Percentiles rank a stretch among this genome's conserved stretches.
phyloP scores from a whole-genome alignment of 2,888 invertebrate species.

The Drosophila pegasa region DNA sequence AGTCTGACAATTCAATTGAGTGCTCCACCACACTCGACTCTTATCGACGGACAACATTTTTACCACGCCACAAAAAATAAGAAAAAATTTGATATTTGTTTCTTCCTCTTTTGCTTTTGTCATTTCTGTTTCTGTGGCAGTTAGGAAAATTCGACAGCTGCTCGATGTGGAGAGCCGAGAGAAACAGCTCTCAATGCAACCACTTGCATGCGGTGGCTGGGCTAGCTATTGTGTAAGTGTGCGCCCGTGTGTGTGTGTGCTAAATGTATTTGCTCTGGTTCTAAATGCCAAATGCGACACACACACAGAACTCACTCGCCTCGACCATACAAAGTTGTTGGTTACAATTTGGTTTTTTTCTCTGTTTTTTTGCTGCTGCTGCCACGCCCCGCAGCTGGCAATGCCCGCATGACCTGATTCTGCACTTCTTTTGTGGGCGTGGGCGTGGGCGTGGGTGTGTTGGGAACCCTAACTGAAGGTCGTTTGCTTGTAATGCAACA shows the following conservation, averaged over 20 bases:
- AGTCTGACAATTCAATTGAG: not conserved
- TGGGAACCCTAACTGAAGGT: slow-evolving; percentile 61
- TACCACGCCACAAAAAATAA: not conserved
- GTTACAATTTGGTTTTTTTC: slow-evolving; percentile 61
- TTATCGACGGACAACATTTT: slow-evolving; percentile 13
- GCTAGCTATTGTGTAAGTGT: slow-evolving; percentile 5
- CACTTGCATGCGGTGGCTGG: slow-evolving; percentile 42
- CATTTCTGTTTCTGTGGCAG: slow-evolving; percentile 35
- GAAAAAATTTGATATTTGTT: not conserved
- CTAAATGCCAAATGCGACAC: slow-evolving; percentile 24
- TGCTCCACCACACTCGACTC: not conserved
- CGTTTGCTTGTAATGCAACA: slow-evolving; percentile 69
- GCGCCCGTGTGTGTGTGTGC: slow-evolving; percentile 17
- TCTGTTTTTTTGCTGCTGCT: slow-evolving; percentile 5
- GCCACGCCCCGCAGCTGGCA: slow-evolving; percentile 29
- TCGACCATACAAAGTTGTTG: slow-evolving; percentile 65
- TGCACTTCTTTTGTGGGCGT: slow-evolving; percentile 59
- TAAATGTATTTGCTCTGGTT: slow-evolving; percentile 35
- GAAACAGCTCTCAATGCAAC: slow-evolving; percentile 28
- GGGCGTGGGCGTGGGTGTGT: slow-evolving; percentile 6
- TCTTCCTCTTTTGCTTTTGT: slow-evolving; percentile 18
- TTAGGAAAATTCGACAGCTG: slow-evolving; percentile 30
- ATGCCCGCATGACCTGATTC: slow-evolving; percentile 56
- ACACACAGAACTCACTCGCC: slow-evolving; percentile 43
- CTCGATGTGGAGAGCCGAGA: slow-evolving; percentile 13